Evolutionary conservation across 2,797 vertebrate genomes (phyloP).

Genomic region (Bryconaethiops microstoma): DNA sequence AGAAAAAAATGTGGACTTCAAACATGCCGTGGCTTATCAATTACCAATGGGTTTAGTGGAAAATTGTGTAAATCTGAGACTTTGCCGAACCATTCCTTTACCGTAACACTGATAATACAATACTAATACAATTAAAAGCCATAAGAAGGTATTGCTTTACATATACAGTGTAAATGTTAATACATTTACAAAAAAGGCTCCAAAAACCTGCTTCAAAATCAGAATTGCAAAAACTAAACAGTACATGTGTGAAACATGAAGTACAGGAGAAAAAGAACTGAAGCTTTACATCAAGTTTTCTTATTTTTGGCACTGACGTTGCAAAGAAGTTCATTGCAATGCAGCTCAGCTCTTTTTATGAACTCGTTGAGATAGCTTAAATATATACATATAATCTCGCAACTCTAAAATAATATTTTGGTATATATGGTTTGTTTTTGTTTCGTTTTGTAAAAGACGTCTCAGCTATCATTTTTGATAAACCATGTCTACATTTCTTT

Average conservation of each 20-base stretch:
- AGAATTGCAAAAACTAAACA: background rate
- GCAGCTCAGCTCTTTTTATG: background rate
- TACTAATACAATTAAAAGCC: background rate
- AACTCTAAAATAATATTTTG: background rate
- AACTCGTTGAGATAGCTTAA: background rate
- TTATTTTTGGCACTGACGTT: background rate
- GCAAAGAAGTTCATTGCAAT: background rate
- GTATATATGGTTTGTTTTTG: background rate
- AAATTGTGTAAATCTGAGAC: no score
- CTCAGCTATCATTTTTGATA: background rate
- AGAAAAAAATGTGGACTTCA: no score
- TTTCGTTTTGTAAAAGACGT: background rate
- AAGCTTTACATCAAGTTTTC: background rate
- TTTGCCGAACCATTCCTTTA: no score
- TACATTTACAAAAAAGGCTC: background rate
- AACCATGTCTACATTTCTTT: background rate
- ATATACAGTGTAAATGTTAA: background rate
- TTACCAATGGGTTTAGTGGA: no score
- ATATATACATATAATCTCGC: background rate
- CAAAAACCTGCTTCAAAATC: background rate
- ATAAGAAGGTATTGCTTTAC: background rate
- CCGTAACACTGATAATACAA: background rate
- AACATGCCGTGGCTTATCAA: no score
- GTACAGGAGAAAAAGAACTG: background rate
- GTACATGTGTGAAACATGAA: background rate